A percentile compares a stretch with the other conserved stretches of the same genome.
phyloP scores from a whole-genome alignment of 2,888 invertebrate genomes.

The Rotaria magnacalcarata region DNA sequence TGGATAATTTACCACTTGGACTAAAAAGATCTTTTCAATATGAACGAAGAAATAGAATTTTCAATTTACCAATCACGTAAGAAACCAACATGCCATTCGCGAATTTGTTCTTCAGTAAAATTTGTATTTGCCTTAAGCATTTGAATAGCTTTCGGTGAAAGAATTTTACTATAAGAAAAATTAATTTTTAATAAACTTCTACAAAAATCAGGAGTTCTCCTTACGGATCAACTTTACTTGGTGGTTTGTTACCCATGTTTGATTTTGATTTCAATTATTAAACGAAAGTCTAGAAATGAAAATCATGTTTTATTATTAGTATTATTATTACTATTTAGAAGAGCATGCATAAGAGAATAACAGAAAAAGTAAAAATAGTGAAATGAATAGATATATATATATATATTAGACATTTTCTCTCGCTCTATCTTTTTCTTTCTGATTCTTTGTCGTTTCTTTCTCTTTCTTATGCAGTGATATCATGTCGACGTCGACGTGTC shows the following conservation, averaged over 20 bases:
- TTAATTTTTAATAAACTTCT: neutral
- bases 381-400: neutral
- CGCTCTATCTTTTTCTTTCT: neutral
- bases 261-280: neutral
- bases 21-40: neutral
- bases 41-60: neutral
- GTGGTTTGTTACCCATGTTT: neutral
- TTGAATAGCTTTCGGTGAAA: conserved; percentile 25
- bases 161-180: neutral
- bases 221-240: conserved; percentile 9
- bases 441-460: neutral
- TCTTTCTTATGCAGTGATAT: neutral
- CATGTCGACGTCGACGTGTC: neutral
- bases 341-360: neutral
- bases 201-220: neutral
- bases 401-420: neutral
- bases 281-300: neutral
- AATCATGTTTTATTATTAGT: too few species aligned
- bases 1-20: conserved; percentile 7
- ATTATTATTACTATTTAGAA: too few species aligned
- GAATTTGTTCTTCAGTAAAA: conserved; percentile 26
- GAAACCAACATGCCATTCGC: conserved; percentile 32
- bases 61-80: neutral
- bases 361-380: neutral
- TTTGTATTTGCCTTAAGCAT: conserved; percentile 30